Percentiles rank a stretch among this genome's conserved stretches.
These are phyloP conservation scores for Haplochromis vanheusdeni DNA, from an alignment of 2,113 vertebrate species.

Conservation along the genomic window DNA sequence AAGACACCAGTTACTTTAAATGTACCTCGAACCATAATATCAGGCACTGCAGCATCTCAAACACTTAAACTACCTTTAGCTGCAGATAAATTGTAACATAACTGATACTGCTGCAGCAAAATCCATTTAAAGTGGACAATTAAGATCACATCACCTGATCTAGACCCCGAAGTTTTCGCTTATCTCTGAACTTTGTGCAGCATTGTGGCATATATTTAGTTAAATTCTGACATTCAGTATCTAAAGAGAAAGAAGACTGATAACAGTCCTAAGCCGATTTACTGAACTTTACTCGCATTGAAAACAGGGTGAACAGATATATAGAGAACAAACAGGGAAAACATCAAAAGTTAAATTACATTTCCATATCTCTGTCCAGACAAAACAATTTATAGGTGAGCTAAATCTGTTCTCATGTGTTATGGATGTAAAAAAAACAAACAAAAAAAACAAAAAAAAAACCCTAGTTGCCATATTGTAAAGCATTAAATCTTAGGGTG, in stretches of 20 bases:
- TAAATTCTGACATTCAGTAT: not conserved
- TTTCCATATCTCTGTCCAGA: not conserved
- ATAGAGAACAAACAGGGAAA: not conserved
- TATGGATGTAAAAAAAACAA: not conserved
- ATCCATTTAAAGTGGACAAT: not conserved
- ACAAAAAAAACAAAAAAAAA: accelerated
- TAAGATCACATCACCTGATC: not conserved
- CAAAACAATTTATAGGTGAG: not conserved
- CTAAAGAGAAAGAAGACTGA: not conserved
- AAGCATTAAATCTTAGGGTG: not conserved
- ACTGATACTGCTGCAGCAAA: not conserved
- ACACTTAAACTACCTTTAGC: not conserved
- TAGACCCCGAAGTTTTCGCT: not conserved
- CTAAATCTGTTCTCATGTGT: not conserved
- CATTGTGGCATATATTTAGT: not conserved
- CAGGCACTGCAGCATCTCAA: not conserved
- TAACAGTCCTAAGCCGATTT: not conserved
- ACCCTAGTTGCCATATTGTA: not conserved
- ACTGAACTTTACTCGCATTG: too few relatives aligned
- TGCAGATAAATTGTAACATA: not conserved
- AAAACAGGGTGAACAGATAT: not conserved
- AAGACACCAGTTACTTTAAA: not conserved
- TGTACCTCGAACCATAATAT: not conserved
- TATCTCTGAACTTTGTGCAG: not conserved
- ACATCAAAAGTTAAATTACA: not conserved